Evolutionary conservation across 2,888 invertebrate species (phyloP).

Genomic region (Ophion obscuratus): DNA sequence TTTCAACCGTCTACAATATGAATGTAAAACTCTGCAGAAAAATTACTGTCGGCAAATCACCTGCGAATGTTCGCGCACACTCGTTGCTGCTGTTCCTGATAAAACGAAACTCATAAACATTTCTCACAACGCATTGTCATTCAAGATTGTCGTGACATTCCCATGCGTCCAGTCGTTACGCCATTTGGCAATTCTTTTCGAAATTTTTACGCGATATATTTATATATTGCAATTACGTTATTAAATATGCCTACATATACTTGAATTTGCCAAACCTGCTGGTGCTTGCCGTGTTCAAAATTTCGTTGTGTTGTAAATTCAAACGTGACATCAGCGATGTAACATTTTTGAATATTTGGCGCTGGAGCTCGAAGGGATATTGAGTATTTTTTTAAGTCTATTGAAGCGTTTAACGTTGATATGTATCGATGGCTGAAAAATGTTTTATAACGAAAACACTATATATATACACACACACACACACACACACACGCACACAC

Average conservation of each 20-base stretch:
- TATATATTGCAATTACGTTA: slow-evolving; percentile 11
- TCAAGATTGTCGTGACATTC: slow-evolving; percentile 55
- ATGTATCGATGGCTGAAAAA: slow-evolving; percentile 13
- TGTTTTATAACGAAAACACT: not conserved
- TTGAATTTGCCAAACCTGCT: slow-evolving; percentile 60
- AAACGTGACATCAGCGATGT: not conserved
- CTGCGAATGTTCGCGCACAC: not conserved
- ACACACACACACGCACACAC: too few relatives aligned
- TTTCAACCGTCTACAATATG: not conserved
- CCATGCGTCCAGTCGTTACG: slow-evolving; percentile 14
- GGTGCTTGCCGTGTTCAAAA: slow-evolving; percentile 49
- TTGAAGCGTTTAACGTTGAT: slow-evolving; percentile 18
- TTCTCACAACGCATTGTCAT: not conserved
- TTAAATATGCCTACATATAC: slow-evolving; percentile 6
- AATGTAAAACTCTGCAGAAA: not conserved
- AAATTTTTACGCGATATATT: slow-evolving; percentile 46
- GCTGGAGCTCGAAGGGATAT: slow-evolving; percentile 7
- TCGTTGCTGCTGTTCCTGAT: not conserved
- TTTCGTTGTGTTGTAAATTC: slow-evolving; percentile 15
- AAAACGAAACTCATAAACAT: slow-evolving; percentile 2
- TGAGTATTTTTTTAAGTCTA: slow-evolving; percentile 38
- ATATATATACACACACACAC: not conserved
- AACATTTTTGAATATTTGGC: not conserved
- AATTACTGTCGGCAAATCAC: not conserved
- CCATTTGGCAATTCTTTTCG: slow-evolving; percentile 18